These are phyloP conservation scores for Acanthosepion esculentum DNA, from an alignment of 2,888 invertebrate species.

Conservation along the genomic window DNA sequence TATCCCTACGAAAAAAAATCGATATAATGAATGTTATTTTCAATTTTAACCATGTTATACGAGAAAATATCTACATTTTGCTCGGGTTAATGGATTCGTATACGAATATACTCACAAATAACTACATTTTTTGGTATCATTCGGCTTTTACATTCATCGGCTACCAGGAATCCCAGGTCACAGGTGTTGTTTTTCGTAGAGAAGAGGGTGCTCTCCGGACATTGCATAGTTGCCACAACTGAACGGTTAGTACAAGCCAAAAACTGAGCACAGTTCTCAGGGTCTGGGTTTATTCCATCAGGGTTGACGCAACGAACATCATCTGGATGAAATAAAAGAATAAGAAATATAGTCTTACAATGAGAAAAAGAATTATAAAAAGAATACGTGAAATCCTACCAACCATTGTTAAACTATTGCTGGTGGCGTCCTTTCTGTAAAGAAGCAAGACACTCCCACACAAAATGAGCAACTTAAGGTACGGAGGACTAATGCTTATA, in stretches of 20 bases:
- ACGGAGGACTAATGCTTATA: no score
- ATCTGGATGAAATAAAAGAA: slow-evolving; percentile 53
- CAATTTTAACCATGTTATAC: no score
- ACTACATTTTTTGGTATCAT: slow-evolving; percentile 57
- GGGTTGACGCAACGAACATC: slow-evolving; percentile 57
- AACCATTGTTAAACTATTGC: no score
- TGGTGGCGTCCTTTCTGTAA: no score
- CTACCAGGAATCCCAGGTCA: slow-evolving; percentile 59
- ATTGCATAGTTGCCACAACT: slow-evolving; percentile 61
- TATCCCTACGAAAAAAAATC: no score
- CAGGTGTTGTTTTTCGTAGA: slow-evolving; percentile 58
- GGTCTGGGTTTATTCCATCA: slow-evolving; percentile 59
- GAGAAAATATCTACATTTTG: no score
- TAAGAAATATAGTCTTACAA: no score
- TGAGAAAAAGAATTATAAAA: no score
- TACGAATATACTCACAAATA: slow-evolving; percentile 56
- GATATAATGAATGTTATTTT: no score
- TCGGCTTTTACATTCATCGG: slow-evolving; percentile 56
- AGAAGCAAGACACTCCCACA: no score
- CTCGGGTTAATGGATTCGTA: neutral
- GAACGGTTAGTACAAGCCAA: slow-evolving; percentile 60
- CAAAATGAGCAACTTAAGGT: no score
- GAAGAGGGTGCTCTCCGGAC: slow-evolving; percentile 61
- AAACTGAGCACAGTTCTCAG: slow-evolving; percentile 61
- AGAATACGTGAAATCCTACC: no score